Percentiles rank a stretch among this genome's conserved stretches.
Evolutionary conservation across 92 coral and sea anemone species (phyloP).

Genomic region (Parazoanthus darwini): DNA sequence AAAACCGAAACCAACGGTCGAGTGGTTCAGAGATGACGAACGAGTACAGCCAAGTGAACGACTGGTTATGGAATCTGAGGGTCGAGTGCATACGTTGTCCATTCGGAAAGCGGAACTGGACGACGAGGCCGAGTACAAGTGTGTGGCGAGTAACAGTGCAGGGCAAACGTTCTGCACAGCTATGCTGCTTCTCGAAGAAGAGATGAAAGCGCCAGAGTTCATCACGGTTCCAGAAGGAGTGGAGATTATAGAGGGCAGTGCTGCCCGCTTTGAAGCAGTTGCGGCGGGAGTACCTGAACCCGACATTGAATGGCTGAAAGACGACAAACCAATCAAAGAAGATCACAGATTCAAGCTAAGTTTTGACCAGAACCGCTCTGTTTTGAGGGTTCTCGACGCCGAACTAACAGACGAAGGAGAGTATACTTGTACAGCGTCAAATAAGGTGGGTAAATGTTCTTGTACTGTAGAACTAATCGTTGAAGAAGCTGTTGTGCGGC

Average conservation of each 20-base stretch:
- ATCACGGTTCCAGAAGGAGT: slow-evolving; percentile 60
- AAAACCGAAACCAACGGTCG: slow-evolving; percentile 79
- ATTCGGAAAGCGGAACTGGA: slow-evolving; percentile 62
- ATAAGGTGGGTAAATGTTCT: slow-evolving; percentile 87
- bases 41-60: slow-evolving; percentile 59
- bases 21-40: slow-evolving; percentile 90
- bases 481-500: slow-evolving; percentile 85
- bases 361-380: slow-evolving; percentile 76
- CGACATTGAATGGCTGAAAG: slow-evolving; percentile 93
- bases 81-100: slow-evolving; percentile 76
- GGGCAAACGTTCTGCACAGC: slow-evolving; percentile 83
- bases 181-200: slow-evolving; percentile 74
- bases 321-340: slow-evolving; percentile 75
- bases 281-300: slow-evolving; percentile 83
- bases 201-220: slow-evolving; percentile 73
- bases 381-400: slow-evolving; percentile 80
- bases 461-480: slow-evolving; percentile 85
- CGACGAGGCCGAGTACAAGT: slow-evolving; percentile 89
- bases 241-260: slow-evolving; percentile 67
- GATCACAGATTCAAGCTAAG: slow-evolving; percentile 72
- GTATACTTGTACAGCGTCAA: slow-evolving; percentile 82
- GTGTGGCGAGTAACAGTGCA: slow-evolving; percentile 81
- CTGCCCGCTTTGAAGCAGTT: slow-evolving; percentile 68
- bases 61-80: slow-evolving; percentile 61
- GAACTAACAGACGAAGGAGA: slow-evolving; percentile 93